Conservation (phyloP, 2,888 invertebrate species). For the Doris montereyensis region DNA sequence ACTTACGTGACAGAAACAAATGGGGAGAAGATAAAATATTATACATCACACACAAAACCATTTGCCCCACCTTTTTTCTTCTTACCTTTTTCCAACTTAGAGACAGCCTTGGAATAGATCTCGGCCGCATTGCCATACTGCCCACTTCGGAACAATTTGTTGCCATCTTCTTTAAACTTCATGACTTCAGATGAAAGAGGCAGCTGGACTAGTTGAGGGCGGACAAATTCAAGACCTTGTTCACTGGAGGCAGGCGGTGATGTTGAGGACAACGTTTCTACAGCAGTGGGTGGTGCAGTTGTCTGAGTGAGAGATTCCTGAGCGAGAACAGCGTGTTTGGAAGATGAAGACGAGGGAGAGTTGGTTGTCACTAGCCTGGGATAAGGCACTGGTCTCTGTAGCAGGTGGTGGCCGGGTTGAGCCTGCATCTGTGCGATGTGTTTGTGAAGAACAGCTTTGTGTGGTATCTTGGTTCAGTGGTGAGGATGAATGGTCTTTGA, state of each 20-base stretch:
- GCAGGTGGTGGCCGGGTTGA: too few species aligned
- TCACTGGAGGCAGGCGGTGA: too few species aligned
- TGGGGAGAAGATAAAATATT: too few species aligned
- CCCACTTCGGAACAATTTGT: constrained; percentile 64
- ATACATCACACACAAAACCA: too few species aligned
- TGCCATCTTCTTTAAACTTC: constrained; percentile 62
- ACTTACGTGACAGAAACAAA: too few species aligned
- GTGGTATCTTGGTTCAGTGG: background rate
- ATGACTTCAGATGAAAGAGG: constrained; percentile 54
- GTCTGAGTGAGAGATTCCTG: too few species aligned
- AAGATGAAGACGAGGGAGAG: background rate
- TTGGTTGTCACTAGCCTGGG: background rate
- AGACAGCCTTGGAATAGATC: constrained; percentile 60
- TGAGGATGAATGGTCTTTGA: background rate
- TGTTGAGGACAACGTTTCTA: background rate
- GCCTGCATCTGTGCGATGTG: too few species aligned
- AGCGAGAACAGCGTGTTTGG: background rate
- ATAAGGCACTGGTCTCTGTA: too few species aligned
- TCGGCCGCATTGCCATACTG: constrained; percentile 69
- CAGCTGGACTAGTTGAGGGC: constrained; percentile 55
- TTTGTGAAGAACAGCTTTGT: too few species aligned
- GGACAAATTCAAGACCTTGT: too few species aligned
- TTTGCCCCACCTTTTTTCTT: too few species aligned
- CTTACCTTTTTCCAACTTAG: constrained; percentile 55
- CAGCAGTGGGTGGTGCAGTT: background rate